Percentiles rank a stretch among this genome's conserved stretches.
Conservation (phyloP, 2,797 vertebrate genomes). For the Oreochromis grahami region DNA sequence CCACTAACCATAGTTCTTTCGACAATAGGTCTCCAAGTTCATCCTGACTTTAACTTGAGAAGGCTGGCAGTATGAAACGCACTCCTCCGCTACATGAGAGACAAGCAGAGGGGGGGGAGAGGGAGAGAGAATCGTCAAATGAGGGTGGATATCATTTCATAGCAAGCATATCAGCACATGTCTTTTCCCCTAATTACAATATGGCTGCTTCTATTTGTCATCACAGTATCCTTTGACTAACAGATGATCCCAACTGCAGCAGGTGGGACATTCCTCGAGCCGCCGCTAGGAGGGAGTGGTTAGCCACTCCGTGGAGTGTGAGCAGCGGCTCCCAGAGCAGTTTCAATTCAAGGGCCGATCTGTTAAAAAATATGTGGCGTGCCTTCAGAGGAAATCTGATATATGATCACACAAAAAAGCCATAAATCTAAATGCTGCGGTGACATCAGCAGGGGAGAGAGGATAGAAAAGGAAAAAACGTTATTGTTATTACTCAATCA, state of each 20-base stretch:
- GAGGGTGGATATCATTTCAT: slow-evolving; percentile 47
- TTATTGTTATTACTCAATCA: not conserved
- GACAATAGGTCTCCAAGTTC: slow-evolving; percentile 86
- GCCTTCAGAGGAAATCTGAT: not conserved
- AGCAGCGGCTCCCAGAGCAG: not conserved
- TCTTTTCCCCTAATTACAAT: slow-evolving; percentile 71
- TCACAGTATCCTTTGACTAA: slow-evolving; percentile 71
- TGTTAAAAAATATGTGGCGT: not conserved
- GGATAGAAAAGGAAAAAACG: not conserved
- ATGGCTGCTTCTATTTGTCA: slow-evolving; percentile 71
- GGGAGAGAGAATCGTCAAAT: slow-evolving; percentile 20
- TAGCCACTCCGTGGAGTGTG: not conserved
- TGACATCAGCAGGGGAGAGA: not conserved
- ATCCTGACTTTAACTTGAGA: slow-evolving; percentile 84
- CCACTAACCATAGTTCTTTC: slow-evolving; percentile 84
- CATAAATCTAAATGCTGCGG: not conserved
- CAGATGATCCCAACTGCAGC: slow-evolving; percentile 59
- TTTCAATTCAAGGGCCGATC: not conserved
- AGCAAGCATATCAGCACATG: slow-evolving; percentile 63
- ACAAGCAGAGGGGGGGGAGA: not conserved
- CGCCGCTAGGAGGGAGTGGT: slow-evolving; percentile 70
- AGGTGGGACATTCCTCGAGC: slow-evolving; percentile 49
- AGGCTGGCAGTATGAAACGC: slow-evolving; percentile 82
- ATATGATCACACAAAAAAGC: not conserved
- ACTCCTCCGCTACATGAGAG: slow-evolving; percentile 79